A percentile compares a stretch with the other conserved stretches of the same genome.
phyloP scores from a whole-genome alignment of 2,888 invertebrate genomes.

The Apamea monoglypha region DNA sequence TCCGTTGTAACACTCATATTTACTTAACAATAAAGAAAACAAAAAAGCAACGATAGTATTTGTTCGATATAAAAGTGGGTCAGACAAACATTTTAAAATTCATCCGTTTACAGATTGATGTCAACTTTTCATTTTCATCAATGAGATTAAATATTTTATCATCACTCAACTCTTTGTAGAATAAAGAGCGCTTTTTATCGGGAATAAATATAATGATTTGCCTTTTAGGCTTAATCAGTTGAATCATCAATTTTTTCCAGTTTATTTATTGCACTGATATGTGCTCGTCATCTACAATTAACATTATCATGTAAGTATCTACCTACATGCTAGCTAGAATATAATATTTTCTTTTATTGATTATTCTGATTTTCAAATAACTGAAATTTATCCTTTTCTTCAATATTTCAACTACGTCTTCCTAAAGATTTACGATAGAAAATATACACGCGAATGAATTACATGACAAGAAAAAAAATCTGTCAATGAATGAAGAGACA shows the following conservation, averaged over 20 bases:
- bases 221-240: neutral
- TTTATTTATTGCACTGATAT: neutral
- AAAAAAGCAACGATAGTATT: neutral
- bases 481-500: neutral
- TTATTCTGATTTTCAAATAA: neutral
- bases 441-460: neutral
- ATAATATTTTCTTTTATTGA: neutral
- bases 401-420: neutral
- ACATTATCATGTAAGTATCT: neutral
- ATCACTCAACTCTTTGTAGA: neutral
- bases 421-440: neutral
- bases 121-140: constrained; percentile 26
- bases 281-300: neutral
- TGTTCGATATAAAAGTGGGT: constrained; percentile 5
- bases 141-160: constrained; percentile 14
- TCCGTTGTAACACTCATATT: constrained; percentile 26
- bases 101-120: constrained; percentile 11
- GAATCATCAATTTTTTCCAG: neutral
- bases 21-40: neutral
- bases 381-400: too few relatives aligned
- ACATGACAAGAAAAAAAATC: neutral
- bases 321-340: neutral
- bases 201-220: neutral
- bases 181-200: neutral
- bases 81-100: constrained; percentile 28